phyloP scores from a whole-genome alignment of 2,113 vertebrate genomes.

The cat (Felis catus) region DNA sequence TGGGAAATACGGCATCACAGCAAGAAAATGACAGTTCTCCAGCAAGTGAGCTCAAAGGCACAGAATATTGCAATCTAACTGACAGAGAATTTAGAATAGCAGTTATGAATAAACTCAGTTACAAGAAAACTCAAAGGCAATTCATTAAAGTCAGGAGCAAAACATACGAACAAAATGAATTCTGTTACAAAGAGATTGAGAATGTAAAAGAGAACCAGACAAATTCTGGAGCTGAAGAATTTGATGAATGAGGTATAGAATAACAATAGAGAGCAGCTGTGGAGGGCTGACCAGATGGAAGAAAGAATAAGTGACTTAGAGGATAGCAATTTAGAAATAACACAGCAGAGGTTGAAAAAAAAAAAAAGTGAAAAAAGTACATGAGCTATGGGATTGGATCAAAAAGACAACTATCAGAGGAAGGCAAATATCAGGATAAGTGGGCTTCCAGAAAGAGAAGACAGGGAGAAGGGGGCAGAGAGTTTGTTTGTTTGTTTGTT shows the following conservation, averaged over 20 bases:
- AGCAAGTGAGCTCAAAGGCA: background rate
- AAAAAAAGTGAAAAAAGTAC: background rate
- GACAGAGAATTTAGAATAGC: background rate
- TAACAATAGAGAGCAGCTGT: background rate
- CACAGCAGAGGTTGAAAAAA: background rate
- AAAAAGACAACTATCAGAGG: background rate
- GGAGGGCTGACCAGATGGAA: background rate
- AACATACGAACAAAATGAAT: background rate
- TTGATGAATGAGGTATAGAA: background rate
- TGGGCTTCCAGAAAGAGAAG: background rate
- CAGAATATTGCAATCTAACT: background rate
- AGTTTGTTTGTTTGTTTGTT: no score
- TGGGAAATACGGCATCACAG: background rate
- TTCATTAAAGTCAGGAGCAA: background rate
- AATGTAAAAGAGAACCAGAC: background rate
- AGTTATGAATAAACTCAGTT: background rate
- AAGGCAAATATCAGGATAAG: background rate
- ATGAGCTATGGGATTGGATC: background rate
- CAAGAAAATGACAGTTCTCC: background rate
- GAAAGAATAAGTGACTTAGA: background rate
- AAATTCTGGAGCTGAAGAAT: background rate
- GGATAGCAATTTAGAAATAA: background rate
- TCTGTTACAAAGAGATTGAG: background rate
- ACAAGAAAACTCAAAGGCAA: background rate
- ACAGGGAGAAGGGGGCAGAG: background rate